These are phyloP conservation scores for Parambassis ranga DNA, from an alignment of 2,797 vertebrate species.

Conservation along the genomic window DNA sequence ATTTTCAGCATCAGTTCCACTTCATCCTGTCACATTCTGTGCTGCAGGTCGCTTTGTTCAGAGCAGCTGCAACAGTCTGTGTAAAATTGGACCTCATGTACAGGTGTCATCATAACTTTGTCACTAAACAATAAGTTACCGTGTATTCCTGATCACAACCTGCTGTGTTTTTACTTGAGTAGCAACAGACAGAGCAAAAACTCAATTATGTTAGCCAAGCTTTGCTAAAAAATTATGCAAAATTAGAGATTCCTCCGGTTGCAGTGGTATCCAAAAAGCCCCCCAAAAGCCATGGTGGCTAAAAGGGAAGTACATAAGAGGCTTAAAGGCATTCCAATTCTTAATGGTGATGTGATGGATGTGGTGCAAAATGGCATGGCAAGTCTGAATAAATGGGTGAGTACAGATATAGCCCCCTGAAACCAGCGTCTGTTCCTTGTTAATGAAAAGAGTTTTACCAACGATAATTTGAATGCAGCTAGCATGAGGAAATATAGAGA, in stretches of 20 bases:
- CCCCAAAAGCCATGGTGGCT: conserved; percentile 35
- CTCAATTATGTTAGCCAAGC: conserved; percentile 44
- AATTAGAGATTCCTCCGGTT: conserved; percentile 44
- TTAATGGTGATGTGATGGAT: conserved; percentile 63
- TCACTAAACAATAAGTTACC: conserved; percentile 22
- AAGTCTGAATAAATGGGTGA: conserved; percentile 27
- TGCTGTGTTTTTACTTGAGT: neutral
- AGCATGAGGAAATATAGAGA: neutral
- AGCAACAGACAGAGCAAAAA: conserved; percentile 10
- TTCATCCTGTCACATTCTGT: neutral
- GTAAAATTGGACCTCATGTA: conserved; percentile 1
- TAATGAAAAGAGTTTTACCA: conserved; percentile 4
- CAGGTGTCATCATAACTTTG: conserved; percentile 35
- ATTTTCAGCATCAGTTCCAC: conserved; percentile 18
- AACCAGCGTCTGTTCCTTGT: conserved; percentile 6
- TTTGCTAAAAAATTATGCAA: conserved; percentile 28
- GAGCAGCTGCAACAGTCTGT: neutral
- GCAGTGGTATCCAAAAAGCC: conserved; percentile 23
- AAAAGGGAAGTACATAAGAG: conserved; percentile 55
- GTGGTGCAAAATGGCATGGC: conserved; percentile 20
- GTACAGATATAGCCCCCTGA: conserved; percentile 38
- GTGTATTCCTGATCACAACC: neutral
- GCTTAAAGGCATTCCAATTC: conserved; percentile 65
- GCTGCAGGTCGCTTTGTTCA: neutral
- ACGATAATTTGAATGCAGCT: neutral